Base-by-base conservation (phyloP, 2,797 vertebrate species). In the Scyliorhinus canicula region DNA sequence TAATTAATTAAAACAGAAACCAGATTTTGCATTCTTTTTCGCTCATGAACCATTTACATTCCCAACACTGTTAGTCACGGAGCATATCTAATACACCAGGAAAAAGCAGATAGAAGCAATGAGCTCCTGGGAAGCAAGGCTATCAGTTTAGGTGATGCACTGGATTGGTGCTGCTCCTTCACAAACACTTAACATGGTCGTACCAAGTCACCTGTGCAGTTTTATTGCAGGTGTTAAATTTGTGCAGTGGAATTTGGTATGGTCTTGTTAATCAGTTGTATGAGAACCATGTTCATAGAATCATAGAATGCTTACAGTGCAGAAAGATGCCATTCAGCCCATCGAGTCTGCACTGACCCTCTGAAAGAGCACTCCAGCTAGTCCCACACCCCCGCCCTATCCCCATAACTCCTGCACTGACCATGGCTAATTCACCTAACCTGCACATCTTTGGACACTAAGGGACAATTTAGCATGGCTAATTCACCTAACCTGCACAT, bases 1-100 rank as follows among this genome's bases (percentile, higher is more conserved):
- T 50, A 35, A 93, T 11, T 93, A 93, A 93, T 93, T 94, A 74
- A 93, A 93, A 67, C 63, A 93, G 44, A 93, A 71, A 19, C 44
- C 47, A 94, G 93, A 35, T 69, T 74, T 52, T 94, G 7, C 9
- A 14, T 90, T 55, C 26, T 52, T 52, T 24, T 63, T 65, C 55
- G 31, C 91, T 50, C 28, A 55, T 69, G 19, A 44, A 6, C 11
- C 5, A 31, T 67, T 71, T 71, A 69, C 1, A 44, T 93, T 50
- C 50, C 63, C 31, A 69, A 94, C 93, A 94, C 50, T n/a, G 67
- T 94, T 94, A 71, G 44, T 74, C 93, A 74, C 47, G 6, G 67
- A 71, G 47, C 65, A n/a, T 71, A 26, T 24, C 50, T 50, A 71
- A 93, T 47, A 82, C 44, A 52, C 52, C 31, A 69, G 21, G 21